phyloP scores from a whole-genome alignment of 2,797 vertebrate species.

The Brachyrhaphis roseni region DNA sequence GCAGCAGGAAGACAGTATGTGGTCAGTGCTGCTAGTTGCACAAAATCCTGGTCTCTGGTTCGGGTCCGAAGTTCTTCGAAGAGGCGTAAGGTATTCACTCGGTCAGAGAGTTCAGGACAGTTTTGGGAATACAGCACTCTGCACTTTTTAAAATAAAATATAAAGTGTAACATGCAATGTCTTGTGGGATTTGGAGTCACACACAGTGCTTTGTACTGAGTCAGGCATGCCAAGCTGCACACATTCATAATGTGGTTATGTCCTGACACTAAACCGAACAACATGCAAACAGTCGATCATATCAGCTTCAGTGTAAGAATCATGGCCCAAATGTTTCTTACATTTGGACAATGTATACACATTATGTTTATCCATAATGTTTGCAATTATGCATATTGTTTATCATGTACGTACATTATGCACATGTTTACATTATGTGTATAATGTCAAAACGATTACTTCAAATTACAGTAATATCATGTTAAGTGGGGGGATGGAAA shows the following conservation, averaged over 20 bases:
- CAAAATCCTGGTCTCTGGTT: not conserved
- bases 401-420: too few relatives aligned
- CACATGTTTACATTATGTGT: too few relatives aligned
- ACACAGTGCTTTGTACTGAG: not conserved
- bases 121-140: too few relatives aligned
- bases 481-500: not conserved
- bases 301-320: too few relatives aligned
- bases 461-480: too few relatives aligned
- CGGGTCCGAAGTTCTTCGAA: not conserved
- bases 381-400: too few relatives aligned
- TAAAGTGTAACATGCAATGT: not conserved
- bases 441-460: too few relatives aligned
- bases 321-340: not conserved
- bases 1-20: not conserved
- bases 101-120: too few relatives aligned
- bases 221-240: not conserved
- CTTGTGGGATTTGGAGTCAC: not conserved
- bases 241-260: not conserved
- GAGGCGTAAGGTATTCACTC: too few relatives aligned
- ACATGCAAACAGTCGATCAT: not conserved
- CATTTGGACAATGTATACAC: too few relatives aligned
- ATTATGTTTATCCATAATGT: too few relatives aligned
- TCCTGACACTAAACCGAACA: not conserved
- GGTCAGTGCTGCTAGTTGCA: not conserved
- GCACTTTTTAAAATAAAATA: not conserved